phyloP scores from a whole-genome alignment of 2,113 vertebrate species.

The Pelvicachromis taeniatus region DNA sequence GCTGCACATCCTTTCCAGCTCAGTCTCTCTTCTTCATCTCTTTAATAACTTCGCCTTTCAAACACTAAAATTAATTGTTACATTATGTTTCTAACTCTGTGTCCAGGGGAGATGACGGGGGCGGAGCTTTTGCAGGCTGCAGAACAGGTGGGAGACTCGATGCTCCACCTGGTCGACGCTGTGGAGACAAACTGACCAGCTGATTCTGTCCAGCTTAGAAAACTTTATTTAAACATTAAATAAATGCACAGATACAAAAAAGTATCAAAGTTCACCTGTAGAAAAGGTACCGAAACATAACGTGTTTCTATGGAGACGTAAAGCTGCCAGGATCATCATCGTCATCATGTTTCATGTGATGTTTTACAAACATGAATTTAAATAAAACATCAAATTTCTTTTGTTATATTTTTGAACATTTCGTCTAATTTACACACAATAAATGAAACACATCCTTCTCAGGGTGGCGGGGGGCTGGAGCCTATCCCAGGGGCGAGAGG shows the following conservation, averaged over 20 bases:
- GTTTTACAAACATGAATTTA: background rate
- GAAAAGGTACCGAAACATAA: background rate
- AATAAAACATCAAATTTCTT: background rate
- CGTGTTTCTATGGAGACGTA: background rate
- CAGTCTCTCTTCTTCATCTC: background rate
- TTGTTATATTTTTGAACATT: background rate
- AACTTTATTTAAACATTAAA: slow-evolving; percentile 12
- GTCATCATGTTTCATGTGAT: background rate
- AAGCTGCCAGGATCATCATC: background rate
- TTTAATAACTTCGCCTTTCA: background rate
- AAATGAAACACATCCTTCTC: background rate
- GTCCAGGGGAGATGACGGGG: slow-evolving; percentile 63
- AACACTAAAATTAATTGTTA: background rate
- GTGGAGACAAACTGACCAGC: slow-evolving; percentile 29
- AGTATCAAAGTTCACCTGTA: background rate
- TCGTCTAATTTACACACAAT: background rate
- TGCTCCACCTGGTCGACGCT: slow-evolving; percentile 73
- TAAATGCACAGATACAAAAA: background rate
- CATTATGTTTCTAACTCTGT: background rate
- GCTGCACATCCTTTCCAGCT: background rate
- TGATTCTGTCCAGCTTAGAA: background rate
- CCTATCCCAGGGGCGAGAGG: too few species aligned
- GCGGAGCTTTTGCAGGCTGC: slow-evolving; percentile 70
- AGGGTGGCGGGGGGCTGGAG: too few species aligned
- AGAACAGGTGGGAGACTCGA: slow-evolving; percentile 62